Evolutionary conservation across 2,888 invertebrate species (phyloP).

Genomic region (Deilephila porcellus): DNA sequence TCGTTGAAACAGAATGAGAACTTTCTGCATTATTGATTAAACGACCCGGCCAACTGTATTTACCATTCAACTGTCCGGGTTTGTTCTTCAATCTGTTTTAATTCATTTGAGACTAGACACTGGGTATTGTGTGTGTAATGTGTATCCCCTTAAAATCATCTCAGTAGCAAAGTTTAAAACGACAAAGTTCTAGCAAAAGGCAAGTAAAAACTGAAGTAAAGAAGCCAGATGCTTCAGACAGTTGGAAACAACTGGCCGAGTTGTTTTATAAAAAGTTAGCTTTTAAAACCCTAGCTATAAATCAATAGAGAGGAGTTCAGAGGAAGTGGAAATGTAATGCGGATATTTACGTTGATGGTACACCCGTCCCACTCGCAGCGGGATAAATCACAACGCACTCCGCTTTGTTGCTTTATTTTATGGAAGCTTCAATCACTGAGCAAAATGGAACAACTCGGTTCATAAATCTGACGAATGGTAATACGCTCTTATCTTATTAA

Average conservation of each 20-base stretch:
- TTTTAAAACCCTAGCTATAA: slow-evolving; percentile 79
- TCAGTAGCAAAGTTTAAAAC: slow-evolving; percentile 69
- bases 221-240: slow-evolving; percentile 81
- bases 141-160: slow-evolving; percentile 58
- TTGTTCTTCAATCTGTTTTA: slow-evolving; percentile 55
- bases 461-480: slow-evolving; percentile 13
- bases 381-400: slow-evolving; percentile 69
- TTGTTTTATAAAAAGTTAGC: slow-evolving; percentile 80
- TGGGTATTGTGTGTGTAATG: slow-evolving; percentile 25
- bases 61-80: slow-evolving; percentile 66
- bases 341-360: slow-evolving; percentile 77
- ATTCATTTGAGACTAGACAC: slow-evolving; percentile 22
- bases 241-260: slow-evolving; percentile 79
- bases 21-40: slow-evolving; percentile 60
- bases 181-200: slow-evolving; percentile 72
- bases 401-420: slow-evolving; percentile 70
- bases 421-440: slow-evolving; percentile 64
- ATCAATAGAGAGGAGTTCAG: slow-evolving; percentile 78
- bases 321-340: slow-evolving; percentile 73
- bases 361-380: slow-evolving; percentile 57
- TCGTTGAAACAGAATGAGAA: slow-evolving; percentile 55
- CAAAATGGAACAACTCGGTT: slow-evolving; percentile 39
- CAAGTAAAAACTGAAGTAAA: slow-evolving; percentile 74
- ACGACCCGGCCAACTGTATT: slow-evolving; percentile 51
- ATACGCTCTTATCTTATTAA: slow-evolving; percentile 14